phyloP scores from a whole-genome alignment of 1,140 invertebrate species.

The roundworm (Caenorhabditis elegans) region DNA sequence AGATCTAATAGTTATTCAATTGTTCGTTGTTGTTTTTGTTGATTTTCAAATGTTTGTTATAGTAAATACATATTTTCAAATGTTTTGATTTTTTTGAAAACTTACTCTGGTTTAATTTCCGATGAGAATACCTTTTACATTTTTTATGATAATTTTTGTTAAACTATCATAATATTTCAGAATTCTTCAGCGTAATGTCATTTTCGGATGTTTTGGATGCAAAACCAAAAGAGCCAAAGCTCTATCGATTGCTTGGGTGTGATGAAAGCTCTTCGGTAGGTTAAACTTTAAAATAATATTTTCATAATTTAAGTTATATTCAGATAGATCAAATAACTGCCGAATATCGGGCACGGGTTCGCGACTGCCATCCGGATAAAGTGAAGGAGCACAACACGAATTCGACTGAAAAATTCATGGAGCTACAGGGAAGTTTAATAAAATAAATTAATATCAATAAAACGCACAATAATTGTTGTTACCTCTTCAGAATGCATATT shows the following conservation, averaged over 20 bases:
- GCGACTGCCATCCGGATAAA: slow-evolving; percentile 38
- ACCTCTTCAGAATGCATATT: slow-evolving; percentile 44
- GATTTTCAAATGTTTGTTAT: background rate
- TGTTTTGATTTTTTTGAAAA: background rate
- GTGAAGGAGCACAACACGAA: background rate
- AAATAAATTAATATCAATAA: background rate
- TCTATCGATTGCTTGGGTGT: slow-evolving; percentile 20
- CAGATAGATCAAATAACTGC: slow-evolving; percentile 38
- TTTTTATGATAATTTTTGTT: too few relatives aligned
- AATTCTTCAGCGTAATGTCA: too few relatives aligned
- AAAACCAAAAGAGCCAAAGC: background rate
- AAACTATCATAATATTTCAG: too few relatives aligned
- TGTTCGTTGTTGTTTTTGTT: slow-evolving; percentile 14
- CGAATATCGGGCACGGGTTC: slow-evolving; percentile 25
- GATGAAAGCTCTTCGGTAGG: slow-evolving; percentile 2
- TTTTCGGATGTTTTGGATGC: slow-evolving; percentile 1
- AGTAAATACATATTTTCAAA: background rate
- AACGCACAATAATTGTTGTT: background rate
- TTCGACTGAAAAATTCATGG: background rate
- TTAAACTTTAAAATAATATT: background rate
- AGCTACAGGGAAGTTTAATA: background rate
- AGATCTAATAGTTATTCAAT: background rate
- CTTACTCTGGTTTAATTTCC: too few relatives aligned
- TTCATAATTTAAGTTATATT: background rate
- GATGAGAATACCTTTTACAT: too few relatives aligned